Conservation (phyloP, 2,113 vertebrate genomes). For the Ceuthmochares aereus region DNA sequence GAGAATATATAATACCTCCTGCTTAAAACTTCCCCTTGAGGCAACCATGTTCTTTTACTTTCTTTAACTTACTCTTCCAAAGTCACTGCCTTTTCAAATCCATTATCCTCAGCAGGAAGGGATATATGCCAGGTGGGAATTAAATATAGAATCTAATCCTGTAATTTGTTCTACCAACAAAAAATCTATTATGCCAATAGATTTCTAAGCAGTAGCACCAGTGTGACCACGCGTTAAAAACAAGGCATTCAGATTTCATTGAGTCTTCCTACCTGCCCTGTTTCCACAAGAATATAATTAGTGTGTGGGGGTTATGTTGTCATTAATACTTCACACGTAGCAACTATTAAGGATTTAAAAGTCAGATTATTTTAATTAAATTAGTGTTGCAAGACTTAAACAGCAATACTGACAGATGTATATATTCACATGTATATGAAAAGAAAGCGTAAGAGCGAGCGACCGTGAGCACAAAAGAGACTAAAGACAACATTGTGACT, state of each 20-base stretch:
- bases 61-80: not conserved
- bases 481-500: not conserved
- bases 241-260: not conserved
- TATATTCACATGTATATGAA: not conserved
- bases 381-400: not conserved
- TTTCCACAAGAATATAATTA: not conserved
- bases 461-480: not conserved
- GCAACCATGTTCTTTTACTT: not conserved
- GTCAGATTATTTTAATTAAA: not conserved
- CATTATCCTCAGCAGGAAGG: not conserved
- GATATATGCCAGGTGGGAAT: not conserved
- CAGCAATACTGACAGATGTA: not conserved
- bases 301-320: not conserved
- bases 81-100: not conserved
- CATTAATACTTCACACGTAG: not conserved
- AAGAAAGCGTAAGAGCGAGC: not conserved
- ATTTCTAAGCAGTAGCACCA: not conserved
- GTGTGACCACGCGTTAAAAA: not conserved
- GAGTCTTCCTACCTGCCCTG: not conserved
- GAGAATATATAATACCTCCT: not conserved
- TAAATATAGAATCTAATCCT: not conserved
- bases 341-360: not conserved
- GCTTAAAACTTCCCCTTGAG: not conserved
- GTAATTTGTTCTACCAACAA: not conserved
- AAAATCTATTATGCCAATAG: not conserved